phyloP scores from a whole-genome alignment of 2,797 vertebrate genomes.

The Myotis myotis region DNA sequence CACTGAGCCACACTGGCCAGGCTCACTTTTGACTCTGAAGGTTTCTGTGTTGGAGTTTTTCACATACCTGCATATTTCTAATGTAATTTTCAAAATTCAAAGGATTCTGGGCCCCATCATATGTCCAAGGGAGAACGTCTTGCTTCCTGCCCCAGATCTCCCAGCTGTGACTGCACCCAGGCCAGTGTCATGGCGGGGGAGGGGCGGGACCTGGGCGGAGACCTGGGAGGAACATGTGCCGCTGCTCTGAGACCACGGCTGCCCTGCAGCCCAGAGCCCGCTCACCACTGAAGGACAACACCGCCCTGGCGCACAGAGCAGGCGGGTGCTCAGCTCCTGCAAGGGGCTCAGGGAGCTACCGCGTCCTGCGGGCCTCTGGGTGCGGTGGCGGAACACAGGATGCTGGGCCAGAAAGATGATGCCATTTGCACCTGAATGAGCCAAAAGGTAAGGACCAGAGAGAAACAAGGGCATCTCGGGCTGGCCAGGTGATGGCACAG shows the following conservation, averaged over 20 bases:
- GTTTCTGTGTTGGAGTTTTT: background rate
- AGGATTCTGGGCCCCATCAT: background rate
- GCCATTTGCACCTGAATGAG: background rate
- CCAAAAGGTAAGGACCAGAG: background rate
- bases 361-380: no score
- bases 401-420: background rate
- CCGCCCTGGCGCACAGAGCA: accelerated
- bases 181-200: background rate
- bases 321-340: no score
- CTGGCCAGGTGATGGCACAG: background rate
- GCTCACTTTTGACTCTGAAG: background rate
- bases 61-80: background rate
- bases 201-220: accelerated
- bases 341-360: background rate
- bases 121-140: background rate
- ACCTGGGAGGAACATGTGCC: accelerated
- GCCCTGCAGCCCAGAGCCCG: background rate
- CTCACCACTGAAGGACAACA: background rate
- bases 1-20: no score
- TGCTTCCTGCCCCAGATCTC: background rate
- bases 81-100: background rate
- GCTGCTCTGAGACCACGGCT: background rate
- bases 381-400: accelerated
- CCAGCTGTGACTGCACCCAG: background rate
- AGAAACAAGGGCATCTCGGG: background rate